Conservation (phyloP, 1,140 invertebrate genomes). For the Teleogryllus occipitalis region DNA sequence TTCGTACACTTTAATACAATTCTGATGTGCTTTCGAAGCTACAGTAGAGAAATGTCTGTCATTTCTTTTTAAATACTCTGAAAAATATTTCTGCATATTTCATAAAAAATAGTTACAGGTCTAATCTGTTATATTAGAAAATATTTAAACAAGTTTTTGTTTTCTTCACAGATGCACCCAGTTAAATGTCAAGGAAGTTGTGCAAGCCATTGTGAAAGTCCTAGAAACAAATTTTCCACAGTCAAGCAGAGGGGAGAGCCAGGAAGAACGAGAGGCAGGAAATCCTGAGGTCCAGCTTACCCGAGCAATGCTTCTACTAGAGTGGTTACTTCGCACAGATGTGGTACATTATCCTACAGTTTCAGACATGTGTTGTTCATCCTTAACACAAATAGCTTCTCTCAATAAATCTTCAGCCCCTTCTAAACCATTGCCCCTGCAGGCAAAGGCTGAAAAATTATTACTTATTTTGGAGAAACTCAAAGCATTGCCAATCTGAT, state of each 20-base stretch:
- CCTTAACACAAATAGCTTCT: background rate
- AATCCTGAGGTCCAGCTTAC: background rate
- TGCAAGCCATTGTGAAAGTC: background rate
- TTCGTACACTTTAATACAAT: too few relatives aligned
- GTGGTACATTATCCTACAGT: conserved; percentile 6
- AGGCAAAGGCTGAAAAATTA: conserved; percentile 22
- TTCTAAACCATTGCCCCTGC: background rate
- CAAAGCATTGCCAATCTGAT: background rate
- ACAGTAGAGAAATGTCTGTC: too few relatives aligned
- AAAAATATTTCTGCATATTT: too few relatives aligned
- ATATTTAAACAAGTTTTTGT: background rate
- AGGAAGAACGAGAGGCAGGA: too few relatives aligned
- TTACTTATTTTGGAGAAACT: conserved; percentile 18
- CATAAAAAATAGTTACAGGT: too few relatives aligned
- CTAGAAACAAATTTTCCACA: background rate
- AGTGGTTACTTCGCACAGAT: conserved; percentile 21
- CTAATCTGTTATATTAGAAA: too few relatives aligned
- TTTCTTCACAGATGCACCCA: background rate
- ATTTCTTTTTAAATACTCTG: too few relatives aligned
- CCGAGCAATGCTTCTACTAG: conserved; percentile 18
- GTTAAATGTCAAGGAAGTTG: background rate
- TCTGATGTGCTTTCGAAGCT: too few relatives aligned
- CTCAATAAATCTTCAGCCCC: background rate
- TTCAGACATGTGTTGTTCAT: background rate
- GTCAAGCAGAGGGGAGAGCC: too few relatives aligned